Base-by-base conservation (phyloP, 2,797 vertebrate genomes). In the Paedocypris micromegethes region DNA sequence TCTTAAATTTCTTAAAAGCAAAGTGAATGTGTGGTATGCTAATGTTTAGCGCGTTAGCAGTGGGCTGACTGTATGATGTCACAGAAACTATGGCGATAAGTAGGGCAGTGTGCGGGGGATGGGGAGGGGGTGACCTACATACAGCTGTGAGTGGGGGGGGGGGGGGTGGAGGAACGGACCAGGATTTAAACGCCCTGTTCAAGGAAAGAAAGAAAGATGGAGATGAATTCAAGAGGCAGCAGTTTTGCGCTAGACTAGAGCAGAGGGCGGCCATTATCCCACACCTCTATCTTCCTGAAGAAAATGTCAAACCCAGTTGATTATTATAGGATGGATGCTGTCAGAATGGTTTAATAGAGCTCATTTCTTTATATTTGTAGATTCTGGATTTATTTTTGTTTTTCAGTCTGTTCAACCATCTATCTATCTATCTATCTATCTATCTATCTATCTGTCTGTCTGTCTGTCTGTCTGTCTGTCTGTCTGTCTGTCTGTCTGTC, bases 51-150 rank as follows among this genome's bases (percentile, higher is more conserved):
- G 9, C 37, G 7, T n/a, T 70, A 70, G 54, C 53, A 66, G 47
- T 57, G 69, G 67, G 64, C 66, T 65, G 64, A 75, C 76, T 76
- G 66, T 77, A 72, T 88, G 87, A 89, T 87, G 89, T 88, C 86
- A 90, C 79, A 68, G 75, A 79, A 81, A 79, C 83, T 87, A 78
- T 79, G 86, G 81, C 85, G 81, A 85, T 88, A 90, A 89, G 86
- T 90, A 88, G 88, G 87, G 82, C 88, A 89, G 83, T 79, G 75
- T 76, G 84, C 66, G 74, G 74, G 75, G 70, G 70, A 72, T 64
- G 76, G 66, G 77, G 58, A 75, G 70, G 54, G 40, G 58, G 50
- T 79, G 79, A 81, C 77, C 79, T 78, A 81, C 73, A 77, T 81
- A 71, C 79, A 75, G 75, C 73, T 75, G 71, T 54, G 72, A 76